A percentile compares a stretch with the other conserved stretches of the same genome.
phyloP scores from a whole-genome alignment of 1,140 invertebrate genomes.

The Lamellibrachia luymesi region DNA sequence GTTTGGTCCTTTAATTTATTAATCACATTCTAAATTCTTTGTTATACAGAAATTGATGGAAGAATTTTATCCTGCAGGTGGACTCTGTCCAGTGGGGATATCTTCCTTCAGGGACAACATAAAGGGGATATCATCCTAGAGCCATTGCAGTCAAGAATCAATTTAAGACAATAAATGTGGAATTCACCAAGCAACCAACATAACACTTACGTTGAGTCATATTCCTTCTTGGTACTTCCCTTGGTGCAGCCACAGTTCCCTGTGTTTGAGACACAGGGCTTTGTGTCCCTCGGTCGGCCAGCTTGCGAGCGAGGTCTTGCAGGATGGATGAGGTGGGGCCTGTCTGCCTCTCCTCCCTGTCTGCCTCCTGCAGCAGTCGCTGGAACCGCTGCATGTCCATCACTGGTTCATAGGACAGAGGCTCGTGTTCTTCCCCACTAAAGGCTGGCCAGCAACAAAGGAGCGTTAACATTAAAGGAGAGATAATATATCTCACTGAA shows the following conservation, averaged over 20 bases:
- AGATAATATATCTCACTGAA: too few species aligned
- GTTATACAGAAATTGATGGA: too few species aligned
- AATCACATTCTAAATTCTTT: too few species aligned
- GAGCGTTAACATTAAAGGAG: neutral
- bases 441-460: neutral
- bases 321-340: neutral
- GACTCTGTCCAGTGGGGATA: too few species aligned
- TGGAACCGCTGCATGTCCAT: constrained; percentile 48
- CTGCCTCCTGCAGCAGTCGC: constrained; percentile 39
- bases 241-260: neutral
- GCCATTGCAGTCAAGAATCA: too few species aligned
- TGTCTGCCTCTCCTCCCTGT: constrained; percentile 35
- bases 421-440: neutral
- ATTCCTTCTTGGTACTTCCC: neutral
- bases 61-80: too few species aligned
- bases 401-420: constrained; percentile 38
- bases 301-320: neutral
- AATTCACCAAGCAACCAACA: neutral
- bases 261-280: neutral
- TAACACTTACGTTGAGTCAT: neutral
- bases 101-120: too few species aligned
- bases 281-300: neutral
- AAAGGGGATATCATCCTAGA: too few species aligned
- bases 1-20: too few species aligned
- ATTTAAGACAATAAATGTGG: neutral